phyloP scores from a whole-genome alignment of 2,113 vertebrate species.

The Ictidomys tridecemlineatus region DNA sequence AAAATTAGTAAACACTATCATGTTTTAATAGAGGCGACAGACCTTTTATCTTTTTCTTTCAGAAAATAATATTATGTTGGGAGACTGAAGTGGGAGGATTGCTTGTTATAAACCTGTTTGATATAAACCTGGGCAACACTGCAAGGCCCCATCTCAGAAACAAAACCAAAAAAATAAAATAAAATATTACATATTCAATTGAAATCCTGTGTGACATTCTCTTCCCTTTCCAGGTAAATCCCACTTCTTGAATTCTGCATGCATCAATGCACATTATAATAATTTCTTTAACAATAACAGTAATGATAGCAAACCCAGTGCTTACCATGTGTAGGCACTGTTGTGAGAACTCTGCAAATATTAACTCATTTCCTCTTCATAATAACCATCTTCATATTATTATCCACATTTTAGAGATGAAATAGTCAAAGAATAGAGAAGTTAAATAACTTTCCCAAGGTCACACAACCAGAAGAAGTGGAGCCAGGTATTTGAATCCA shows the following conservation, averaged over 20 bases:
- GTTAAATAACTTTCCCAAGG: neutral
- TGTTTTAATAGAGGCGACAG: neutral
- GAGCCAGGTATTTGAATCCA: neutral
- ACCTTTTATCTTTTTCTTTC: neutral
- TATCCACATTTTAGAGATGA: neutral
- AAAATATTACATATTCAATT: conserved; percentile 3
- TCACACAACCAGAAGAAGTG: neutral
- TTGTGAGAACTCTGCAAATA: neutral
- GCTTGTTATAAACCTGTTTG: neutral
- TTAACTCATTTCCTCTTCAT: neutral
- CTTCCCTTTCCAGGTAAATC: neutral
- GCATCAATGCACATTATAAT: neutral
- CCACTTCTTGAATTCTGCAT: neutral
- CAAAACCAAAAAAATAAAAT: neutral
- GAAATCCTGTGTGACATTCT: neutral
- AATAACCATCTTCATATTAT: neutral
- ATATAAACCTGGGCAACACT: neutral
- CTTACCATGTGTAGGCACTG: neutral
- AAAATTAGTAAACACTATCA: conserved; percentile 9
- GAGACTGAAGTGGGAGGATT: neutral
- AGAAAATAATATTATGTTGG: neutral
- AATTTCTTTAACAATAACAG: conserved; percentile 1
- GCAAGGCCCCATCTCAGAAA: neutral
- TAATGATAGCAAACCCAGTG: neutral
- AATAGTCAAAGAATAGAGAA: neutral